Evolutionary conservation across 1,140 invertebrate species (phyloP).

Genomic region (Leptinotarsa defecta): DNA sequence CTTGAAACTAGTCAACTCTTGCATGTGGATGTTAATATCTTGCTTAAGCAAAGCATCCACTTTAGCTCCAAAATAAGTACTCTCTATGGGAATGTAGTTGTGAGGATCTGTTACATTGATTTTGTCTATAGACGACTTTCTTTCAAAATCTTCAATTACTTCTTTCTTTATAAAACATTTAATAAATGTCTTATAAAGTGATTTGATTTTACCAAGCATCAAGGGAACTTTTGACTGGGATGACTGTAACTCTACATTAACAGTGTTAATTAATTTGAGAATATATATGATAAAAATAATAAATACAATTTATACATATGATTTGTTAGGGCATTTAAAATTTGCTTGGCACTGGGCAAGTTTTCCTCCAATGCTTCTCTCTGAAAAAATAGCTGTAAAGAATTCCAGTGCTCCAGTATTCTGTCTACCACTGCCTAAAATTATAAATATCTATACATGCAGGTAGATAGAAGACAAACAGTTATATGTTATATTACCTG

Average conservation of each 20-base stretch:
- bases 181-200: neutral
- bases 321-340: neutral
- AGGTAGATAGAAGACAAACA: neutral
- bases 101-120: neutral
- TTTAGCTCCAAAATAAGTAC: neutral
- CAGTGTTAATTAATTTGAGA: neutral
- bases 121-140: neutral
- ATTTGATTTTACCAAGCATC: neutral
- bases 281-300: neutral
- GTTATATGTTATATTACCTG: neutral
- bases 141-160: neutral
- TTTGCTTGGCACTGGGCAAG: neutral
- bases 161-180: neutral
- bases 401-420: neutral
- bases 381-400: neutral
- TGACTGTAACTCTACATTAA: neutral
- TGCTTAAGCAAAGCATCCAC: too few species aligned
- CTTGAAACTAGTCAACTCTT: too few species aligned
- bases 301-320: neutral
- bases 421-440: neutral
- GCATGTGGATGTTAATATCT: too few species aligned
- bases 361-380: neutral
- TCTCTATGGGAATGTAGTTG: neutral
- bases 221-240: too few species aligned
- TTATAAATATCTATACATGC: neutral